phyloP scores from a whole-genome alignment of 2,113 vertebrate species.

The Hirundichthys speculiger region DNA sequence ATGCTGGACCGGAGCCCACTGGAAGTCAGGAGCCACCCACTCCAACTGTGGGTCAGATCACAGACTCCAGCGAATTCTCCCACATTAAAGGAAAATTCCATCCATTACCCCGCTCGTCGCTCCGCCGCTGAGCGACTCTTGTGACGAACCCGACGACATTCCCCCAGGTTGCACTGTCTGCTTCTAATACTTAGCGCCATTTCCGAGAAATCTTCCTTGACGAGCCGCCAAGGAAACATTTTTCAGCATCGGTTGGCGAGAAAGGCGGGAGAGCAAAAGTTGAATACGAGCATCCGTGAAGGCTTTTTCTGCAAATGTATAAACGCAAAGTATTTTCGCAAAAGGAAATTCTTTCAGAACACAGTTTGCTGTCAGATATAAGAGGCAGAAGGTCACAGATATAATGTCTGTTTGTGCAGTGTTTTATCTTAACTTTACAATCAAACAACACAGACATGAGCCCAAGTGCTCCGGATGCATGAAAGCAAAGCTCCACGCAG shows the following conservation, averaged over 20 bases:
- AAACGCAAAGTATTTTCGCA: no score
- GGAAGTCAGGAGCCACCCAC: constrained; percentile 63
- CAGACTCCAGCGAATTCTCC: constrained; percentile 54
- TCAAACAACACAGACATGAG: no score
- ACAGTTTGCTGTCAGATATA: no score
- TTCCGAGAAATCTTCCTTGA: constrained; percentile 3
- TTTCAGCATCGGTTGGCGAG: constrained; percentile 17
- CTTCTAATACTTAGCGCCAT: constrained; percentile 1
- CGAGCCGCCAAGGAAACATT: background rate
- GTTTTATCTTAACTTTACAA: no score
- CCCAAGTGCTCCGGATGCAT: no score
- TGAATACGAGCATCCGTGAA: no score
- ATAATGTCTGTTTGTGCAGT: no score
- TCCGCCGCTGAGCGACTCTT: constrained; percentile 8
- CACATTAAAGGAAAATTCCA: constrained; percentile 50
- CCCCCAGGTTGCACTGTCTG: background rate
- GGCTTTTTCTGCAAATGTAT: no score
- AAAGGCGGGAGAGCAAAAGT: no score
- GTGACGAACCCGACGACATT: constrained; percentile 8
- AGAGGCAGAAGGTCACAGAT: no score
- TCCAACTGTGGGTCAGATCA: constrained; percentile 55
- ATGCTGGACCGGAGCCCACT: constrained; percentile 48
- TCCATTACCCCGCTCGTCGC: constrained; percentile 12
- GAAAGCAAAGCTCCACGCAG: no score
- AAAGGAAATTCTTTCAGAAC: no score